These are phyloP conservation scores for Standfussiana lucernea DNA, from an alignment of 2,888 invertebrate genomes.

Conservation along the genomic window DNA sequence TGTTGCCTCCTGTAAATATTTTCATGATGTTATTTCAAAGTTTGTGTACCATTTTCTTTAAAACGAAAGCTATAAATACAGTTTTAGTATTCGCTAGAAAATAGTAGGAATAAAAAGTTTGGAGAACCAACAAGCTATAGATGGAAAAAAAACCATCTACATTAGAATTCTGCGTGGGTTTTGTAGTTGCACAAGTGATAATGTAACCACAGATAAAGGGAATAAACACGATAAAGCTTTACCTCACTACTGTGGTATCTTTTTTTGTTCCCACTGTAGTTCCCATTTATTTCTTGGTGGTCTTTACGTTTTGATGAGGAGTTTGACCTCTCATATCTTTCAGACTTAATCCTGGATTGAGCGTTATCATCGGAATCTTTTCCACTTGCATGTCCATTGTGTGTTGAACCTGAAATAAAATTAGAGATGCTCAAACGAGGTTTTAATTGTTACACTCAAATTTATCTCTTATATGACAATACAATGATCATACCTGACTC, in stretches of 20 bases:
- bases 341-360: conserved; percentile 73
- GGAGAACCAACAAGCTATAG: not conserved
- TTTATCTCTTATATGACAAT: not conserved
- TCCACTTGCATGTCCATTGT: conserved; percentile 83
- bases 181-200: conserved; percentile 29
- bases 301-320: conserved; percentile 67
- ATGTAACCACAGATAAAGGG: conserved; percentile 48
- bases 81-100: not conserved
- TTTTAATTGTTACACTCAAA: conserved; percentile 2
- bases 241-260: conserved; percentile 87
- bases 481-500: not conserved
- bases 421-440: not conserved
- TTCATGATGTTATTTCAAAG: not conserved
- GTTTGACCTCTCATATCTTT: conserved; percentile 70
- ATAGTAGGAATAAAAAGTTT: not conserved
- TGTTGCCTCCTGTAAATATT: conserved; percentile 3
- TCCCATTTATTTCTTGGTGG: conserved; percentile 79
- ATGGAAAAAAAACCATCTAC: not conserved
- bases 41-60: not conserved
- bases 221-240: conserved; percentile 50
- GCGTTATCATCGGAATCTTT: conserved; percentile 82
- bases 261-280: conserved; percentile 80
- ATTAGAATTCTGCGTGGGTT: not conserved
- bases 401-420: conserved; percentile 76
- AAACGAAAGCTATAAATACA: not conserved